Conservation (phyloP, 2,888 invertebrate species). For the Dryococelus australis region DNA sequence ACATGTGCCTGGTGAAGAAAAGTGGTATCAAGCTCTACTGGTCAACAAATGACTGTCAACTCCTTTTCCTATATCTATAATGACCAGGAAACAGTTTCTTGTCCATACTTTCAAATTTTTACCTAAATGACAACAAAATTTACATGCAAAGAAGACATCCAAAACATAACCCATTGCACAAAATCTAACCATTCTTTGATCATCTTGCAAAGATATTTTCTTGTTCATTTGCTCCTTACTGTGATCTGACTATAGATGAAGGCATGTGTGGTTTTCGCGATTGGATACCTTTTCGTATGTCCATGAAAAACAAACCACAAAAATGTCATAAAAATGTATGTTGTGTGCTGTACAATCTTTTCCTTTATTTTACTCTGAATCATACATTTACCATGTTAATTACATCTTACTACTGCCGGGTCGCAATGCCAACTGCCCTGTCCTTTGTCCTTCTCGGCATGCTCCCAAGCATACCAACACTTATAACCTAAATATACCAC, state of each 20-base stretch:
- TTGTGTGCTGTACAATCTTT: no score
- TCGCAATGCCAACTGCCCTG: no score
- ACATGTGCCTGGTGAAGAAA: not conserved
- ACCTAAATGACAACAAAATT: not conserved
- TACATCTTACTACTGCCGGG: no score
- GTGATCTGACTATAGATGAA: not conserved
- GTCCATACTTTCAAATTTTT: not conserved
- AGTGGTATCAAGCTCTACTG: not conserved
- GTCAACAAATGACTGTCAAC: not conserved
- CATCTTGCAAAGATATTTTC: not conserved
- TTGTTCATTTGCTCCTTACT: not conserved
- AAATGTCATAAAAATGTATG: no score
- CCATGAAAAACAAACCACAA: no score
- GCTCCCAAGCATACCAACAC: no score
- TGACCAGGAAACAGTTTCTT: not conserved
- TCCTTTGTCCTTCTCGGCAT: no score
- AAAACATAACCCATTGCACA: not conserved
- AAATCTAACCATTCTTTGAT: not conserved
- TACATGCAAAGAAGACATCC: not conserved
- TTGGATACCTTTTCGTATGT: no score
- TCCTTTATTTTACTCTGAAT: no score
- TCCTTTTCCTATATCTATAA: not conserved
- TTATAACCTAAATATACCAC: no score
- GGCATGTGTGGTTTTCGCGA: no score
- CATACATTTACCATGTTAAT: no score